A percentile compares a stretch with the other conserved stretches of the same genome.
phyloP scores from a whole-genome alignment of 1,140 invertebrate genomes.

The Battus philenor region DNA sequence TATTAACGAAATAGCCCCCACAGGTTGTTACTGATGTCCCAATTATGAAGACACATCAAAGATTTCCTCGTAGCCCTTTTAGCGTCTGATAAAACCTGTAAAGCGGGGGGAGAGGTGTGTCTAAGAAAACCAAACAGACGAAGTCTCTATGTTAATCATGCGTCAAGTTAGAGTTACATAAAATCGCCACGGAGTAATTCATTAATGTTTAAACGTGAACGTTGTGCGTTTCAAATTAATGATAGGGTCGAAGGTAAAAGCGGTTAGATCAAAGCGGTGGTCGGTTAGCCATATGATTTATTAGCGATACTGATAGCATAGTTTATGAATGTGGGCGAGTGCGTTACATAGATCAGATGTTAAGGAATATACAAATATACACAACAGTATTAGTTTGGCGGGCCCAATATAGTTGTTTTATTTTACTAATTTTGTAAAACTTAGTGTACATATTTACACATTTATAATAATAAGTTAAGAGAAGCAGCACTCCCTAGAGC shows the following conservation, averaged over 20 bases:
- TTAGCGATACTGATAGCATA: constrained; percentile 10
- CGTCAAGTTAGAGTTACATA: constrained; percentile 15
- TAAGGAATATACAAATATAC: neutral
- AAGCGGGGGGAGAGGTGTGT: neutral
- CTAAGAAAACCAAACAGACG: constrained; percentile 1
- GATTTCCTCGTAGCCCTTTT: neutral
- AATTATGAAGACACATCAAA: neutral
- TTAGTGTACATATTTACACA: too few species aligned
- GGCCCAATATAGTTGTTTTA: too few species aligned
- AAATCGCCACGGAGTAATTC: constrained; percentile 40
- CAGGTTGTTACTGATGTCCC: neutral
- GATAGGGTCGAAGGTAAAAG: constrained; percentile 62
- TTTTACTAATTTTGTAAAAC: too few species aligned
- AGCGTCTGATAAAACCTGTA: neutral
- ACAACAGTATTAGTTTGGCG: too few species aligned
- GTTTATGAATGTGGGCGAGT: constrained; percentile 11
- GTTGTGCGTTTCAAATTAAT: constrained; percentile 47
- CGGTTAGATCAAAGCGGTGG: constrained; percentile 53
- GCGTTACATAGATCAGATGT: constrained; percentile 3
- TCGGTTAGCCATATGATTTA: constrained; percentile 40
- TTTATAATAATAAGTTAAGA: too few species aligned
- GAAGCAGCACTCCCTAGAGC: too few species aligned
- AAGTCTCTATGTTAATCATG: constrained; percentile 16
- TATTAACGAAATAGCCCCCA: constrained; percentile 13
- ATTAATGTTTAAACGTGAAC: constrained; percentile 41